Conservation (phyloP, 1,140 invertebrate species). For the Zaprionus capensis region DNA sequence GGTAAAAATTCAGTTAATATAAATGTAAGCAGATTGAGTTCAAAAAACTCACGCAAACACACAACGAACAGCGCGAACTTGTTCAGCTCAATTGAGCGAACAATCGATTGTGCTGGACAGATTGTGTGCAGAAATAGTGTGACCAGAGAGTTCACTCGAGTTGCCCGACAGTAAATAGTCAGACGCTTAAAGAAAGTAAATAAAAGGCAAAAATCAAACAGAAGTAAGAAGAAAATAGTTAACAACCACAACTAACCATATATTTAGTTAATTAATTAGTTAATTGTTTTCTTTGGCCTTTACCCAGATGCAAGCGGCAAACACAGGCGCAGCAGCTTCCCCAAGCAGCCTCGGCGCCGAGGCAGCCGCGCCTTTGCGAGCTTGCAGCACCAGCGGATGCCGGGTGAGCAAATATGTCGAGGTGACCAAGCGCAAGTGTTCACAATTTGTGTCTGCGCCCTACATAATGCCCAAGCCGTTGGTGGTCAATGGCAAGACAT, state of each 20-base stretch:
- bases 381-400: constrained; percentile 57
- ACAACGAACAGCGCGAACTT: background rate
- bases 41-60: too few relatives aligned
- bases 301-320: constrained; percentile 15
- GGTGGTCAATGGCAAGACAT: constrained; percentile 62
- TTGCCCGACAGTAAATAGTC: constrained; percentile 14
- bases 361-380: constrained; percentile 26
- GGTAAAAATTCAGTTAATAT: background rate
- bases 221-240: background rate
- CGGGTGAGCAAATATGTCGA: constrained; percentile 61
- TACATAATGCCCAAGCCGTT: constrained; percentile 65
- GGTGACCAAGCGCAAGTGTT: constrained; percentile 64
- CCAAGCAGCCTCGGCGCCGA: constrained; percentile 9
- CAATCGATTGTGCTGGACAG: background rate
- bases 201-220: background rate
- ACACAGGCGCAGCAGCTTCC: background rate
- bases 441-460: constrained; percentile 58
- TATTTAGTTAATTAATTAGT: background rate
- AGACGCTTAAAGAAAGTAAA: constrained; percentile 13
- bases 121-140: constrained; percentile 13
- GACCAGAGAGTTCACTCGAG: constrained; percentile 1
- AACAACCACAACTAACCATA: background rate
- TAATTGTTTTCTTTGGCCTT: too few relatives aligned
- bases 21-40: background rate
- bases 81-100: constrained; percentile 8